phyloP scores from a whole-genome alignment of 2,888 invertebrate genomes.

The Pristionchus mayeri region DNA sequence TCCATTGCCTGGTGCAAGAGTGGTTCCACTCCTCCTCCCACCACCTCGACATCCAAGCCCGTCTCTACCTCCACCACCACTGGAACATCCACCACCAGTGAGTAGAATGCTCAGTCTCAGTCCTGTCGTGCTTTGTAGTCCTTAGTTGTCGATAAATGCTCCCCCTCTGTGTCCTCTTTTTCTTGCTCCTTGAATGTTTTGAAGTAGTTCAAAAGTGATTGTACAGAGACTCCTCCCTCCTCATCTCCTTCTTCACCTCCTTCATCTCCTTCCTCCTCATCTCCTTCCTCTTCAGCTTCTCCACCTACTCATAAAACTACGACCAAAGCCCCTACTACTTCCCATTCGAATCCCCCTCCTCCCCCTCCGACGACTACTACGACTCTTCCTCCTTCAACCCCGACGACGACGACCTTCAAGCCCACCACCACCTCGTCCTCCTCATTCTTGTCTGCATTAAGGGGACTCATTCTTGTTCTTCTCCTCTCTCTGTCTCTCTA shows the following conservation, averaged over 20 bases:
- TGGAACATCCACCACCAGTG: neutral
- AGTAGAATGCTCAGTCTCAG: neutral
- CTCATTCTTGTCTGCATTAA: conserved; percentile 28
- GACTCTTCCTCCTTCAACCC: neutral
- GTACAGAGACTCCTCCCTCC: neutral
- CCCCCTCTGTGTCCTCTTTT: neutral
- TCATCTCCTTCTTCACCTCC: neutral
- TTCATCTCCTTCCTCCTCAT: neutral
- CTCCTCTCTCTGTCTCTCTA: neutral
- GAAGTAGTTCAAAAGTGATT: neutral
- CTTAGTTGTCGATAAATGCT: neutral
- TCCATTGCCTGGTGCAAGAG: conserved; percentile 25
- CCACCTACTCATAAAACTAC: neutral
- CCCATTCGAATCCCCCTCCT: neutral
- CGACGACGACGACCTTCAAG: neutral
- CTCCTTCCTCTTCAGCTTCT: neutral
- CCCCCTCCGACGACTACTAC: neutral
- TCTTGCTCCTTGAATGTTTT: neutral
- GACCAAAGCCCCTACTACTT: neutral
- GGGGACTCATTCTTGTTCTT: neutral
- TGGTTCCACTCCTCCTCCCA: neutral
- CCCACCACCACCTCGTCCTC: neutral
- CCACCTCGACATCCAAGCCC: neutral
- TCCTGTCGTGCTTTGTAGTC: neutral
- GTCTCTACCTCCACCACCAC: neutral